Evolutionary conservation across 1,140 invertebrate species (phyloP).

Genomic region (Lepidostoma basale): DNA sequence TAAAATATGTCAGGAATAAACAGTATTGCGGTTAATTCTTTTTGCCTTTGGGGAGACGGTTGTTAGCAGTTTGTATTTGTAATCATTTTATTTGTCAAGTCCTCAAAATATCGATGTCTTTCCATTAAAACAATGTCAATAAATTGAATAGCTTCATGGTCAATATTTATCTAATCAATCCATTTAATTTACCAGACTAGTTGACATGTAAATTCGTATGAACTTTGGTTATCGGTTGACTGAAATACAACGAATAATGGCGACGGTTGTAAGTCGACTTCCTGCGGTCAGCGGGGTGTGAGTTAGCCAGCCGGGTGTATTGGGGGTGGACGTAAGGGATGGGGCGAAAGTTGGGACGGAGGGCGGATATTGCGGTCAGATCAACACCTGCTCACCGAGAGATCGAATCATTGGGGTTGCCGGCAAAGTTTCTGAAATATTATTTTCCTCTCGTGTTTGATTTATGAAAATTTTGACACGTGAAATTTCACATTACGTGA

Average conservation of each 20-base stretch:
- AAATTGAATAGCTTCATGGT: no score
- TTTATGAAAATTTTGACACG: conserved; percentile 16
- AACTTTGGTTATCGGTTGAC: conserved; percentile 13
- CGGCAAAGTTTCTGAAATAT: conserved; percentile 1
- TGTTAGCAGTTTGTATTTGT: no score
- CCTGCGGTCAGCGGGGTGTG: background rate
- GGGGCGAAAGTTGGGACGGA: background rate
- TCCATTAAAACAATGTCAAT: no score
- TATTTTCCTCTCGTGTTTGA: conserved; percentile 8
- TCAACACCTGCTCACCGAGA: conserved; percentile 24
- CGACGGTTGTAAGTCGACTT: conserved; percentile 7
- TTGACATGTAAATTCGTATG: conserved; percentile 1
- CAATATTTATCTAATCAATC: no score
- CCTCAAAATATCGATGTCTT: no score
- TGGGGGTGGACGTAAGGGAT: background rate
- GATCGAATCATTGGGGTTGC: conserved; percentile 15
- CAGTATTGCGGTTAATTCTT: no score
- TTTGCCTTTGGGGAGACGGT: no score
- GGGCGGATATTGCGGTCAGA: conserved; percentile 24
- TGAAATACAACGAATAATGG: conserved; percentile 13
- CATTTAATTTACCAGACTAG: no score
- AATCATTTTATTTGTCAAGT: no score
- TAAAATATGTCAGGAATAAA: no score
- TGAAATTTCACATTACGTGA: no score
- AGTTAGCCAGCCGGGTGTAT: background rate